Percentiles rank a stretch among this genome's conserved stretches.
phyloP scores from a whole-genome alignment of 1,140 invertebrate genomes.

The Drosophila bocki region DNA sequence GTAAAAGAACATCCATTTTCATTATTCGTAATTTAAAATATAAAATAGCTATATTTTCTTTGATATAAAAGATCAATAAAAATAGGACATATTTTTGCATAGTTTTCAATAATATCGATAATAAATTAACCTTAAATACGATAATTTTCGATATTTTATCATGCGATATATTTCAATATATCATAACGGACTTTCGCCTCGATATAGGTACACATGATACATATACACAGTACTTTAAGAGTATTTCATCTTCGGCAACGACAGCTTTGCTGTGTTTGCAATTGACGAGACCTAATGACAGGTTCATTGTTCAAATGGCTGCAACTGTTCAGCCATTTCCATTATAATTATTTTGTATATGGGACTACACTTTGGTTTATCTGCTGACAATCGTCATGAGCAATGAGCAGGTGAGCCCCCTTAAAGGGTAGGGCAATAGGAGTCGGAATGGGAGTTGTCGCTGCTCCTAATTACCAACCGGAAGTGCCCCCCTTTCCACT shows the following conservation, averaged over 20 bases:
- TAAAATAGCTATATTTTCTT: too few relatives aligned
- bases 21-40: too few relatives aligned
- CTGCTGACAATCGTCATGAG: conserved; percentile 53
- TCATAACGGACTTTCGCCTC: too few relatives aligned
- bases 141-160: neutral
- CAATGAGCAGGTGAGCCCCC: conserved; percentile 10
- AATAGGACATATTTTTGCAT: neutral
- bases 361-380: conserved; percentile 27
- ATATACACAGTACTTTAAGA: neutral
- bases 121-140: neutral
- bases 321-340: conserved; percentile 78
- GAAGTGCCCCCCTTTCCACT: conserved; percentile 35
- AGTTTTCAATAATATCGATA: neutral
- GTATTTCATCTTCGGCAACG: conserved; percentile 5
- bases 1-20: neutral
- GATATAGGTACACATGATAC: too few relatives aligned
- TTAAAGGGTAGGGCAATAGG: neutral
- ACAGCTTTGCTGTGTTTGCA: conserved; percentile 8
- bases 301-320: conserved; percentile 68
- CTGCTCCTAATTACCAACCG: conserved; percentile 53
- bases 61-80: too few relatives aligned
- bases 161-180: too few relatives aligned
- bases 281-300: conserved; percentile 73
- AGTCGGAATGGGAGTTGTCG: conserved; percentile 20
- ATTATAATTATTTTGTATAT: conserved; percentile 61